These are phyloP conservation scores for Taenioides sp. DNA, from an alignment of 2,797 vertebrate species.

Conservation along the genomic window DNA sequence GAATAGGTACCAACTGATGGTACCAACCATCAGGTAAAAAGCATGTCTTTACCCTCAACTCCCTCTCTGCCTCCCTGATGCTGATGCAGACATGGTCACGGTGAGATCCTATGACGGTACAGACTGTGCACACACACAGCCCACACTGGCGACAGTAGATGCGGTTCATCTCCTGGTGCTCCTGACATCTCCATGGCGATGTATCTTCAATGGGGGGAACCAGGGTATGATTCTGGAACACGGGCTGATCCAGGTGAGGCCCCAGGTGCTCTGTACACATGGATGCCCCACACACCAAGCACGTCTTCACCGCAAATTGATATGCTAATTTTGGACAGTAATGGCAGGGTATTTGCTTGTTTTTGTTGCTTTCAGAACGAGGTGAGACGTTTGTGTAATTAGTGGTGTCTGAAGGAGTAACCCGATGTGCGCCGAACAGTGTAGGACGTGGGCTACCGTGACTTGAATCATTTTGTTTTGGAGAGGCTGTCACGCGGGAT, in stretches of 20 bases:
- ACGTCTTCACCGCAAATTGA: slow-evolving; percentile 78
- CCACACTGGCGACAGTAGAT: slow-evolving; percentile 79
- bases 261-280: slow-evolving; percentile 80
- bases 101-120: slow-evolving; percentile 78
- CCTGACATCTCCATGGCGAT: slow-evolving; percentile 76
- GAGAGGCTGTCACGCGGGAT: slow-evolving; percentile 14
- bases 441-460: slow-evolving; percentile 15
- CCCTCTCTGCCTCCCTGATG: slow-evolving; percentile 76
- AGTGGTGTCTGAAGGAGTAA: slow-evolving; percentile 19
- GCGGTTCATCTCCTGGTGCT: slow-evolving; percentile 82
- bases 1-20: too few species aligned
- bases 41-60: slow-evolving; percentile 72
- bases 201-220: slow-evolving; percentile 76
- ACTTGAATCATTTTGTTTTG: slow-evolving; percentile 12
- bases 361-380: not conserved
- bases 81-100: slow-evolving; percentile 75
- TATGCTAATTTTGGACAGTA: slow-evolving; percentile 68
- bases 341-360: slow-evolving; percentile 65
- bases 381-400: not conserved
- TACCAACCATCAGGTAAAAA: not conserved
- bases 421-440: slow-evolving; percentile 5
- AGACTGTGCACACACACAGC: slow-evolving; percentile 79
- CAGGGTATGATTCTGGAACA: slow-evolving; percentile 79
- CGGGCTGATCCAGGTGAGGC: slow-evolving; percentile 74
- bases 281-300: slow-evolving; percentile 81